Percentiles rank a stretch among this genome's conserved stretches.
Conservation (phyloP, 2,113 vertebrate genomes). For the Arvicanthis niloticus region DNA sequence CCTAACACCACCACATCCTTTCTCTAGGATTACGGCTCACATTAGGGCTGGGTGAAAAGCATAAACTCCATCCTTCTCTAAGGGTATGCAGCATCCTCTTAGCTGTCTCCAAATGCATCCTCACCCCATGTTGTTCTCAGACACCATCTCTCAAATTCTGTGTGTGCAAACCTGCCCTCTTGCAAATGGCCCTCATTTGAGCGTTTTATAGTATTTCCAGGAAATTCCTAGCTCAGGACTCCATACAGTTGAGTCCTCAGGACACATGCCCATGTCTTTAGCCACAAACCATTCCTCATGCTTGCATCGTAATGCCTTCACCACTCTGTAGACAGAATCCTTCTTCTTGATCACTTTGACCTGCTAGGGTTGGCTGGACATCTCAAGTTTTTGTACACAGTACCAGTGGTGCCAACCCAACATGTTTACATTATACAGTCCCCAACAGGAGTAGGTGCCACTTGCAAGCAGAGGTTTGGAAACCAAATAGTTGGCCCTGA, state of each 20-base stretch:
- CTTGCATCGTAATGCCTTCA: neutral
- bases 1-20: fast-evolving
- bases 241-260: neutral
- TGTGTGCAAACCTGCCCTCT: neutral
- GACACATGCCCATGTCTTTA: neutral
- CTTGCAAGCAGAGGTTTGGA: neutral
- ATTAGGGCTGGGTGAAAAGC: neutral
- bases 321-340: neutral
- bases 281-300: neutral
- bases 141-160: neutral
- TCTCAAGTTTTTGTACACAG: neutral
- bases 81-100: neutral
- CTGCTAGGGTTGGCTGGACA: neutral
- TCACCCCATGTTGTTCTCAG: too few relatives aligned
- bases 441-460: neutral
- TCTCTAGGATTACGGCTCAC: neutral
- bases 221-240: neutral
- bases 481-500: neutral
- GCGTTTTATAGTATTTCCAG: neutral
- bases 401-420: neutral
- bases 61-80: neutral
- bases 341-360: neutral
- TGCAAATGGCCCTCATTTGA: neutral
- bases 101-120: neutral
- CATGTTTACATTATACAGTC: neutral